Base-by-base conservation (phyloP, 2,888 invertebrate species). In the Carpatolechia fugitivella region DNA sequence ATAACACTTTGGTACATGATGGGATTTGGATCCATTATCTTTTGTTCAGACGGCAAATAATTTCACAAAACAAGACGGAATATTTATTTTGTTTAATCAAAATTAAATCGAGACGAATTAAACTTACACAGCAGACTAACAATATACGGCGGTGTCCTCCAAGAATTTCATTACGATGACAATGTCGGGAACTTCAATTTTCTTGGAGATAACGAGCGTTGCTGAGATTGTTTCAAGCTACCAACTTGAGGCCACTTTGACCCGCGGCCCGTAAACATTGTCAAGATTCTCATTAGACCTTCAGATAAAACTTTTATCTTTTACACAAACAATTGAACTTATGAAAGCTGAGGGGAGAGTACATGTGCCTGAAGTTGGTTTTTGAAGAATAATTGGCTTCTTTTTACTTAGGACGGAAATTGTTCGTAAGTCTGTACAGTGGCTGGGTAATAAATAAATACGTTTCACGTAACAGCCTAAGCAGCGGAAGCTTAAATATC, bases 161-260 rank as follows among this genome's bases (percentile, higher is more conserved):
- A 79, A 74, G 85, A 86, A 86, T 86, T 86, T 86, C 81, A 86
- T 85, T 85, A 84, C 66, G 76, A 83, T 86, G 85, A 85, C 86
- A 85, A 79, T 78, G 84, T 82, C 74, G 77, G 76, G 67, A 73
- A 78, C 77, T 83, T 80, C 80, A 80, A 85, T 84, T 83, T 84
- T 80, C 80, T 81, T 76, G 72, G 70, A 82, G 78, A 81, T 80
- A 83, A 82, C 79, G 74, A 78, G 80, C 84, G 76, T 77, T 71
- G 77, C 73, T 73, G 80, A 81, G 78, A 82, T 85, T 83, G 82
- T 83, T 82, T 78, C 78, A 71, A 75, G 76, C 72, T 78, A 60
- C 75, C 70, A 69, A 79, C 72, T 78, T 73, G 74, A 75, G 76
- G 80, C 80, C 78, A 83, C 85, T 85, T 85, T 86, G 86, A 86